These are phyloP conservation scores for Poeciliopsis occidentalis DNA, from an alignment of 2,113 vertebrate species.

Conservation along the genomic window DNA sequence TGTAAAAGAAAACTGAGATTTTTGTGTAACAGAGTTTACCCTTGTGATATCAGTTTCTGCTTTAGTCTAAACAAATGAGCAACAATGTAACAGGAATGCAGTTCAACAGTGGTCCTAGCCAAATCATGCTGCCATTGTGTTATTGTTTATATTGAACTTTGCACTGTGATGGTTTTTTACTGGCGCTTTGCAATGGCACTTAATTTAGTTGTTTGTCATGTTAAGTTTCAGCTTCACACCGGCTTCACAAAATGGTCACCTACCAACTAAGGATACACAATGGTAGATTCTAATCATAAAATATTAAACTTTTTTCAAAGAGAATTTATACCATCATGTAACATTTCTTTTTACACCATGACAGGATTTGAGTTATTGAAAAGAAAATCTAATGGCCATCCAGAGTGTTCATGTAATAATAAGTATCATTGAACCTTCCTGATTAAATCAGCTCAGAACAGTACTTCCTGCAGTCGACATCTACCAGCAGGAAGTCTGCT, in stretches of 20 bases:
- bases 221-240: not conserved
- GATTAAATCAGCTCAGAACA: slow-evolving; percentile 60
- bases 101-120: not conserved
- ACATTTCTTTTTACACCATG: not conserved
- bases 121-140: slow-evolving; percentile 24
- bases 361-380: not conserved
- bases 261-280: too few species aligned
- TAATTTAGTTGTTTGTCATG: not conserved
- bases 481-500: slow-evolving; percentile 63
- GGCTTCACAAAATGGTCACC: not conserved
- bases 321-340: too few species aligned
- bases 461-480: slow-evolving; percentile 56
- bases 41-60: not conserved
- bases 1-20: not conserved
- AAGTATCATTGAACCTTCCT: slow-evolving; percentile 41
- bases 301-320: too few species aligned
- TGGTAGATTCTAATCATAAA: too few species aligned
- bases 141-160: slow-evolving; percentile 25
- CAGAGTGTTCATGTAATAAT: slow-evolving; percentile 1
- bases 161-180: not conserved
- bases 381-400: not conserved
- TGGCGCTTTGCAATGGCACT: too few species aligned
- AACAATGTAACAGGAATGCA: slow-evolving; percentile 14
- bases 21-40: slow-evolving; percentile 1
- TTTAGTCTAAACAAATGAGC: slow-evolving; percentile 1